Conservation (phyloP, 1,140 invertebrate genomes). For the Neoseiulus cucumeris region DNA sequence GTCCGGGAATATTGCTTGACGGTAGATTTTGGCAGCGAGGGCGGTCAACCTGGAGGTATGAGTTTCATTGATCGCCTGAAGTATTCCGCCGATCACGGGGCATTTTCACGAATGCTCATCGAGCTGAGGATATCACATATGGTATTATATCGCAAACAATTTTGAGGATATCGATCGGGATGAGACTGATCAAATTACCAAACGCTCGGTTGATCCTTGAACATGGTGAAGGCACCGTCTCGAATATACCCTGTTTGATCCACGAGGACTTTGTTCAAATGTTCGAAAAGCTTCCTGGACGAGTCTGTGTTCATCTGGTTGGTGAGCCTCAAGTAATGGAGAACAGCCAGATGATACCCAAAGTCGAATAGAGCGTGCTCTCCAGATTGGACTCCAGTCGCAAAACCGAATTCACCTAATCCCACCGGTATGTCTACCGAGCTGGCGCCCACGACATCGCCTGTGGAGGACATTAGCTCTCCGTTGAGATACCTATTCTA, state of each 20-base stretch:
- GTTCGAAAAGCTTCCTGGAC: conserved; percentile 25
- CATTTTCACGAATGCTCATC: conserved; percentile 7
- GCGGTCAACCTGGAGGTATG: conserved; percentile 29
- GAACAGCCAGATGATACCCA: conserved; percentile 35
- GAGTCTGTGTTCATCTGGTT: conserved; percentile 32
- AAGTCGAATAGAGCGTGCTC: conserved; percentile 35
- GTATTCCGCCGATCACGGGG: conserved; percentile 1
- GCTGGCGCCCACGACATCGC: conserved; percentile 20
- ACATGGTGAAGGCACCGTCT: conserved; percentile 31
- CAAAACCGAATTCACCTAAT: conserved; percentile 12
- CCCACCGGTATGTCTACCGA: conserved; percentile 11
- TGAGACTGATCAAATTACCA: too few species aligned
- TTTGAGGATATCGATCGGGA: too few species aligned
- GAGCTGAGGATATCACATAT: neutral
- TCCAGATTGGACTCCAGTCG: conserved; percentile 17
- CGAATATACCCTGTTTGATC: conserved; percentile 19
- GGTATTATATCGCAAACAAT: too few species aligned
- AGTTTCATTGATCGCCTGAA: too few species aligned
- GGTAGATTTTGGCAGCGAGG: conserved; percentile 29
- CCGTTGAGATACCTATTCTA: neutral
- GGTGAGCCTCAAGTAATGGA: conserved; percentile 38
- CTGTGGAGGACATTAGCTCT: neutral
- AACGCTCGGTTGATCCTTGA: conserved; percentile 29
- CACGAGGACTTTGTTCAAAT: conserved; percentile 29
- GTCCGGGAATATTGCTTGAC: conserved; percentile 31